Conservation (phyloP, 2,888 invertebrate genomes). For the Blastobasis adustella region DNA sequence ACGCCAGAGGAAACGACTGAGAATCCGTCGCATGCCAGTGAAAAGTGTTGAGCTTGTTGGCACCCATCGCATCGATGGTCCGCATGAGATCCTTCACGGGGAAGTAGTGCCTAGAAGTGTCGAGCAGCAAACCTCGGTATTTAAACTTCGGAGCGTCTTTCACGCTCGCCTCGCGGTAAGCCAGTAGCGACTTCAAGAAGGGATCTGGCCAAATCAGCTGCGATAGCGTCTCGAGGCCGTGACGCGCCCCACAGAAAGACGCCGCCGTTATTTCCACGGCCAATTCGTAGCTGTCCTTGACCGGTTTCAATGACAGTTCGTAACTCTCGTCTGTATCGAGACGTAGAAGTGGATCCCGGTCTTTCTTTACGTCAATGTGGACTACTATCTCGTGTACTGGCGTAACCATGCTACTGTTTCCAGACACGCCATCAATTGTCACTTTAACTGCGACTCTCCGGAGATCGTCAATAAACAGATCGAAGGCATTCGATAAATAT, state of each 20-base stretch:
- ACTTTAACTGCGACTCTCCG: constrained; percentile 51
- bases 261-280: constrained; percentile 77
- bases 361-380: constrained; percentile 68
- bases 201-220: constrained; percentile 89
- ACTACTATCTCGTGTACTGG: constrained; percentile 41
- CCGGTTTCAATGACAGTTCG: constrained; percentile 72
- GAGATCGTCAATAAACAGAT: constrained; percentile 66
- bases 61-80: constrained; percentile 90
- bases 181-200: constrained; percentile 73
- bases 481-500: constrained; percentile 68
- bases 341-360: constrained; percentile 73
- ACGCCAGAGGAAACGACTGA: constrained; percentile 92
- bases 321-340: constrained; percentile 85
- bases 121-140: constrained; percentile 91
- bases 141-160: constrained; percentile 84
- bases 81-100: constrained; percentile 81
- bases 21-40: constrained; percentile 96
- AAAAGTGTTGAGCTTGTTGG: constrained; percentile 92
- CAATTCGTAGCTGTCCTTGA: constrained; percentile 47
- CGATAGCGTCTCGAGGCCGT: constrained; percentile 84
- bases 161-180: constrained; percentile 78
- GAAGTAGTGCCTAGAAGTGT: constrained; percentile 93
- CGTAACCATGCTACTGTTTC: constrained; percentile 28
- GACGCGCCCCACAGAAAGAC: constrained; percentile 85
- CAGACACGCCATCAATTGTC: constrained; percentile 27